Conservation (phyloP, 2,888 invertebrate genomes). For the Heliothis peltigera region DNA sequence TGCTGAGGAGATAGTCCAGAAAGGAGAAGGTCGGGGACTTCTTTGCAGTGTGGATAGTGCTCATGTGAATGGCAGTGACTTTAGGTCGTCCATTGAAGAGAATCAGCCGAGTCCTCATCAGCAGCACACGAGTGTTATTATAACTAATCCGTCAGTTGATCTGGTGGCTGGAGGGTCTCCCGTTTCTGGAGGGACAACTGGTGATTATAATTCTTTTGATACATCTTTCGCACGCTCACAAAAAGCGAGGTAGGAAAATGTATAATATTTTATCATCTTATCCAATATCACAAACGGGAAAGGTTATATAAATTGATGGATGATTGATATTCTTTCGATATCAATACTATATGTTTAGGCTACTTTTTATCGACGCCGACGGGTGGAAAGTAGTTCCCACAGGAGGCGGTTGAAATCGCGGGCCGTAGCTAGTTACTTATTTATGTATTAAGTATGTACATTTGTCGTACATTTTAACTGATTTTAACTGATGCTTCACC, state of each 20-base stretch:
- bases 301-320: too few relatives aligned
- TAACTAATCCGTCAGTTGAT: conserved; percentile 93
- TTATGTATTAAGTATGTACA: too few relatives aligned
- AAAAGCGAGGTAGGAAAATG: background rate
- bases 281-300: too few relatives aligned
- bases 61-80: conserved; percentile 80
- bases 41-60: conserved; percentile 86
- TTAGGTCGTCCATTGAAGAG: conserved; percentile 79
- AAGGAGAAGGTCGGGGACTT: conserved; percentile 83
- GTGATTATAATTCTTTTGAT: conserved; percentile 62
- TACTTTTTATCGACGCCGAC: too few relatives aligned
- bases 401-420: too few relatives aligned
- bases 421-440: too few relatives aligned
- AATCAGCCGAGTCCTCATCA: conserved; percentile 74
- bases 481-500: too few relatives aligned
- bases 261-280: too few relatives aligned
- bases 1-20: conserved; percentile 87
- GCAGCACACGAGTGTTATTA: conserved; percentile 91
- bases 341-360: too few relatives aligned
- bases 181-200: conserved; percentile 83
- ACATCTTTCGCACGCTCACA: background rate
- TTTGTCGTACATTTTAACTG: too few relatives aligned
- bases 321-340: too few relatives aligned
- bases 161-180: conserved; percentile 87
- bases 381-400: too few relatives aligned